Evolutionary conservation across 2,888 invertebrate genomes (phyloP), one percentile per base, ranked within the genome.

Genomic region (Phalangium opilio): DNA sequence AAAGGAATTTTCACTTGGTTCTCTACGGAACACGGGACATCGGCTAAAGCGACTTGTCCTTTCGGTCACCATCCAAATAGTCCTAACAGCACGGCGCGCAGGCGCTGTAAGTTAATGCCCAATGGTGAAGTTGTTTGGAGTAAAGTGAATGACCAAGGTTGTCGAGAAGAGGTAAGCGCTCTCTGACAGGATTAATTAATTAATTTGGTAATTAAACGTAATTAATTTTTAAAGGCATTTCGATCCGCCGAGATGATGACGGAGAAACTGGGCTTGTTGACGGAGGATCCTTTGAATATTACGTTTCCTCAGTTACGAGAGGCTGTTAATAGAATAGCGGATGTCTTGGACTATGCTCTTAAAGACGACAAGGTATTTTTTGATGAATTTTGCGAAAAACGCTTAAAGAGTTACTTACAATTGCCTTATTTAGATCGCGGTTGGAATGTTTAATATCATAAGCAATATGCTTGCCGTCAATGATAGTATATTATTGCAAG

Each of bases 401-500:
- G 27, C n/a, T n/a, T n/a, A n/a, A n/a, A n/a, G n/a, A n/a, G n/a
- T n/a, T n/a, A n/a, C n/a, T n/a, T n/a, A n/a, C n/a, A n/a, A n/a
- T n/a, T n/a, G n/a, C n/a, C 8, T 34, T 48, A 54, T 47, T 3
- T 53, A 65, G 65, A 56, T 64, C 27, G 64, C 63, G 11, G 51
- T 50, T 21, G 57, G 56, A 32, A 56, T 63, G 56, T 52, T 61
- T 11, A 53, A 50, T 18, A 60, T 64, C 5, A 58, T 65, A 11
- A 64, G 63, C 45, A 64, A 64, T 47, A 53, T 64, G 5, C 54
- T 60, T 43, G 58, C 60, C 15, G 62, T 60, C 19, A 63, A 62
- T 45, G 57, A 59, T 11, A 59, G 59, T 8, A 59, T 62, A 2
- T 53, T 60, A n/a, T 47, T 57, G 7, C 55, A 58, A 20, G 61